Base-by-base conservation (phyloP, 2,888 invertebrate species). In the Cybosia mesomella region DNA sequence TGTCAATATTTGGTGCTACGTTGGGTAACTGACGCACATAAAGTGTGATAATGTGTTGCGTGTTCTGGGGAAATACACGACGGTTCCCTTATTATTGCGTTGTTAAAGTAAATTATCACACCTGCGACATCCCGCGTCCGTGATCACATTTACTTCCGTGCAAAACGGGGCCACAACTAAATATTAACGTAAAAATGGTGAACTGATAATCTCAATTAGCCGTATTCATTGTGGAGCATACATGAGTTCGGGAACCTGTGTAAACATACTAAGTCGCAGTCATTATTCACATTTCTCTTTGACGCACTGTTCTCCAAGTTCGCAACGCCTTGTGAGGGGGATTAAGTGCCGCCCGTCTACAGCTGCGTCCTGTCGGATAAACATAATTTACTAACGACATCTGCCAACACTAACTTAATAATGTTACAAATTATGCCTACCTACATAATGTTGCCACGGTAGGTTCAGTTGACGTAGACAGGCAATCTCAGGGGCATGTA, bases 311-410 rank as follows among this genome's bases (percentile, higher is more conserved):
- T 84, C 84, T 81, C 80, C 79, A 84, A 87, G 87, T 87, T 87
- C 85, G 80, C 83, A 79, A 77, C 85, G 80, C 81, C 84, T 83
- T 83, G 81, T 85, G 85, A 82, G 87, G 79, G 83, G 90, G 89
- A 91, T 92, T 92, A 91, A 89, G 86, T 86, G 85, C 85, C 86
- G 83, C 84, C 85, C 84, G 71, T 75, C 81, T 87, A 83, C 92
- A 92, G 89, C 90, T 91, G 92, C 84, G 91, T 84, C 87, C 87
- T 89, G 90, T 87, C 87, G 90, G 89, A 90, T 91, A 89, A 91
- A 91, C 90, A 90, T 91, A 90, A 92, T 90, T 90, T 89, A 91
- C 89, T 89, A 91, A 90, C 87, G 89, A 89, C 90, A 88, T 89
- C 87, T 91, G 89, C 88, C 87, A 84, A 87, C 87, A 88, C 85